Conservation (phyloP, 2,888 invertebrate species). For the Drosophila mettleri region DNA sequence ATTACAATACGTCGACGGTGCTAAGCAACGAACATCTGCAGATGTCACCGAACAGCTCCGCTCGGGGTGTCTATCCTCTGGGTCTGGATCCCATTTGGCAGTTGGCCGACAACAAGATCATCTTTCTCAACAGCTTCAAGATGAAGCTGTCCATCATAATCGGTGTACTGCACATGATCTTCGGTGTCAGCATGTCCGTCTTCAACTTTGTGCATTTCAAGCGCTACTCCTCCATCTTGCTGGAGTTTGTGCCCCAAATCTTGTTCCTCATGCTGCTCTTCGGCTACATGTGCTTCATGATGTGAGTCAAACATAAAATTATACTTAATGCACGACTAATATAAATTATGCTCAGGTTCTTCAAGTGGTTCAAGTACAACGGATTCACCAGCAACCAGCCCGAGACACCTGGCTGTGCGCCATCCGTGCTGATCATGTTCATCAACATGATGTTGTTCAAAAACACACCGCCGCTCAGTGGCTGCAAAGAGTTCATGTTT, state of each 20-base stretch:
- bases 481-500: conserved; percentile 89
- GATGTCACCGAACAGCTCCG: conserved; percentile 88
- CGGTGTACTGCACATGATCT: conserved; percentile 97
- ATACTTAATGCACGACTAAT: neutral
- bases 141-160: conserved; percentile 98
- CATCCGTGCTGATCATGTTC: conserved; percentile 91
- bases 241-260: conserved; percentile 96
- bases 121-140: conserved; percentile 97
- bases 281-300: conserved; percentile 95
- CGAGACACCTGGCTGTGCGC: conserved; percentile 88
- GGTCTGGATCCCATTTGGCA: conserved; percentile 94
- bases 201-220: conserved; percentile 92
- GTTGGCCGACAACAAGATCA: conserved; percentile 95
- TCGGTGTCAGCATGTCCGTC: conserved; percentile 94
- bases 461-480: conserved; percentile 84
- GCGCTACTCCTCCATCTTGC: conserved; percentile 89
- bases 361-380: conserved; percentile 94
- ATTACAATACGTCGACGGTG: conserved; percentile 87
- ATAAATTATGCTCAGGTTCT: conserved; percentile 86
- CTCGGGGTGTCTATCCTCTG: conserved; percentile 88
- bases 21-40: conserved; percentile 86
- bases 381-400: conserved; percentile 83
- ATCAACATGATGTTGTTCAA: conserved; percentile 92
- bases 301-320: conserved; percentile 84
- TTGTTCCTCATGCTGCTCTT: conserved; percentile 94